Conservation (phyloP, 2,888 invertebrate species). For the Sphinx pinastri region DNA sequence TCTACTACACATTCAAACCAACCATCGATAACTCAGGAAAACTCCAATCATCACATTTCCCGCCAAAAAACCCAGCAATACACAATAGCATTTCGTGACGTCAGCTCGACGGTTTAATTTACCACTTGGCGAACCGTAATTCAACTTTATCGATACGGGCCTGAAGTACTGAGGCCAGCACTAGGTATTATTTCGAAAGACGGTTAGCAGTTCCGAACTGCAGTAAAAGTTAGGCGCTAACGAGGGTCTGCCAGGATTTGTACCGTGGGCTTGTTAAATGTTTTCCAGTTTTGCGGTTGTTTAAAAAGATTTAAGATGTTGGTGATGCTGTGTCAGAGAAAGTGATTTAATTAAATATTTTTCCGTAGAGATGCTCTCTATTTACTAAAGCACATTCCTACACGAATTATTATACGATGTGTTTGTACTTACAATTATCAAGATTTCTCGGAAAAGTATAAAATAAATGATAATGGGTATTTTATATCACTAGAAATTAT, state of each 20-base stretch:
- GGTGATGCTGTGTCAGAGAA: neutral
- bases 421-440: too few species aligned
- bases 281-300: constrained; percentile 44
- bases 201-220: constrained; percentile 62
- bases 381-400: too few species aligned
- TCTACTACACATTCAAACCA: neutral
- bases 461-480: too few species aligned
- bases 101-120: constrained; percentile 30
- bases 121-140: constrained; percentile 30
- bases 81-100: constrained; percentile 19
- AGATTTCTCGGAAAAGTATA: too few species aligned
- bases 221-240: constrained; percentile 65
- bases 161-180: constrained; percentile 23
- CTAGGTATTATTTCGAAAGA: constrained; percentile 54
- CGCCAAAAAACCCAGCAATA: constrained; percentile 17
- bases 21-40: neutral
- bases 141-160: constrained; percentile 32
- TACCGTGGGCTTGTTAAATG: constrained; percentile 52
- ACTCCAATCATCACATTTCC: neutral
- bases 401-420: too few species aligned
- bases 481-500: too few species aligned
- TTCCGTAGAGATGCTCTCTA: too few species aligned
- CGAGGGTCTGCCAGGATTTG: constrained; percentile 60
- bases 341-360: neutral
- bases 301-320: constrained; percentile 31